These are phyloP conservation scores for Sepioteuthis lessoniana DNA, from an alignment of 2,888 invertebrate genomes.

Conservation along the genomic window DNA sequence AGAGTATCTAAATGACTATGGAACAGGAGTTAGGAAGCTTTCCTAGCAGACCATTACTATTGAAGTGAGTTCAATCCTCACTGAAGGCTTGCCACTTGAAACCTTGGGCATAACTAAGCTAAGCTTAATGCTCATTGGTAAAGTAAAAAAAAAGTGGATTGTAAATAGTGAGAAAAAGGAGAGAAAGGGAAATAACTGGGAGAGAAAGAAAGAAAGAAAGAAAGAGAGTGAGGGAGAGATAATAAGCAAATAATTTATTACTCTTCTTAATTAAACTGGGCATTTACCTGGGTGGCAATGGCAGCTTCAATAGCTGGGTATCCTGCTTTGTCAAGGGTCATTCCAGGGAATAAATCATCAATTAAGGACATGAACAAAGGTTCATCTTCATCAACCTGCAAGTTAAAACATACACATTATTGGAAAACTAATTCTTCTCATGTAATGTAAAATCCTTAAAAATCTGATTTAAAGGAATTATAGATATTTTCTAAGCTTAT, in stretches of 20 bases:
- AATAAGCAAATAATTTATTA: not conserved
- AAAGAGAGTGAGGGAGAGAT: too few relatives aligned
- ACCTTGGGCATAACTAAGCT: too few relatives aligned
- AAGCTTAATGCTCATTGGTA: too few relatives aligned
- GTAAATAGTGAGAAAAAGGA: too few relatives aligned
- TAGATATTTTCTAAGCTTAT: not conserved
- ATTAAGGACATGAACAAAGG: slow-evolving; percentile 97
- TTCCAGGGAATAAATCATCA: slow-evolving; percentile 95
- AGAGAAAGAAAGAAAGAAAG: too few relatives aligned
- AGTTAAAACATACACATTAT: not conserved
- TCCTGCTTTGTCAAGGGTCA: slow-evolving; percentile 91
- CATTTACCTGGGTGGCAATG: slow-evolving; percentile 84
- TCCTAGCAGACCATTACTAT: too few relatives aligned
- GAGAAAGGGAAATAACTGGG: too few relatives aligned
- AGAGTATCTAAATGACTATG: too few relatives aligned
- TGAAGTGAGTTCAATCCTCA: too few relatives aligned
- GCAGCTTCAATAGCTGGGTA: slow-evolving; percentile 92
- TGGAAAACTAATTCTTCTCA: not conserved
- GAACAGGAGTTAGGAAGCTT: too few relatives aligned
- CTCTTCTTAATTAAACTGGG: not conserved
- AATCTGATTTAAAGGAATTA: not conserved
- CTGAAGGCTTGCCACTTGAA: too few relatives aligned
- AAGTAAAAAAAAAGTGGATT: too few relatives aligned
- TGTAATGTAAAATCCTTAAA: not conserved
- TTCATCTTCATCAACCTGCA: slow-evolving; percentile 89